These are phyloP conservation scores for Agonum fuliginosum DNA, from an alignment of 2,888 invertebrate species.

Conservation along the genomic window DNA sequence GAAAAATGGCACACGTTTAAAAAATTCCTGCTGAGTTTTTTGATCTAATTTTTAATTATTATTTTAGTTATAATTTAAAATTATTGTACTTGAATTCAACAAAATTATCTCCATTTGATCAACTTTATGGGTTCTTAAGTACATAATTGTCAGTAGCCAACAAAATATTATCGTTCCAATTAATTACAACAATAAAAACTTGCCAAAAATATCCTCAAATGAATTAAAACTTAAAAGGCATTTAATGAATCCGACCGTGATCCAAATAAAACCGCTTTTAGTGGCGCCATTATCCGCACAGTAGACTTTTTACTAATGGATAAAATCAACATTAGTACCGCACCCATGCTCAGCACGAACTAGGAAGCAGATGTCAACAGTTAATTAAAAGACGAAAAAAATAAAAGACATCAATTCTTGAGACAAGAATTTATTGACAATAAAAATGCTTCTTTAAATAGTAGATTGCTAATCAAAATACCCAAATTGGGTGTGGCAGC, in stretches of 20 bases:
- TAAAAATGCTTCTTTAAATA: background rate
- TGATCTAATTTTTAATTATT: no score
- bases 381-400: background rate
- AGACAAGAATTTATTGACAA: no score
- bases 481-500: no score
- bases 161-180: constrained; percentile 22
- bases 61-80: no score
- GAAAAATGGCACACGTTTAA: no score
- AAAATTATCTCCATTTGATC: no score
- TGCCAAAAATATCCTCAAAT: background rate
- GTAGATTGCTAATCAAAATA: no score
- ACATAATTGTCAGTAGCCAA: no score
- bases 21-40: no score
- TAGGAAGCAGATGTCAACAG: background rate
- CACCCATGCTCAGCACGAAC: background rate
- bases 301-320: background rate
- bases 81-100: no score
- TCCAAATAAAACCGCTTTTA: background rate
- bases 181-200: background rate
- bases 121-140: no score
- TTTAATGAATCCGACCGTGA: background rate
- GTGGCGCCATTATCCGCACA: background rate
- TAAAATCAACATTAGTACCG: background rate
- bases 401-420: background rate
- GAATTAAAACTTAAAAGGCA: background rate